These are phyloP conservation scores for Brenthis ino DNA, from an alignment of 2,888 invertebrate genomes.

Conservation along the genomic window DNA sequence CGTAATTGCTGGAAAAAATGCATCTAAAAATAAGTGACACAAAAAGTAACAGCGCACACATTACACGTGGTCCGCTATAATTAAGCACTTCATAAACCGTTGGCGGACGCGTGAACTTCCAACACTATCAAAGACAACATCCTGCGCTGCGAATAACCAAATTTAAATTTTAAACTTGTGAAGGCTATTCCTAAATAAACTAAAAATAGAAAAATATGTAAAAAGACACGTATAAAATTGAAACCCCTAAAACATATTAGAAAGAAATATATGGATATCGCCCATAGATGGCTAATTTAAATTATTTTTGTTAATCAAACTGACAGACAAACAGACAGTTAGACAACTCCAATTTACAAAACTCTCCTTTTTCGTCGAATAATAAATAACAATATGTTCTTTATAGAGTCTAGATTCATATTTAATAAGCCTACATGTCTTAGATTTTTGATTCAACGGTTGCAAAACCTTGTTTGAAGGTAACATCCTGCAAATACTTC, in stretches of 20 bases:
- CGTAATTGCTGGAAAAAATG: neutral
- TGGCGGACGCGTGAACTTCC: slow-evolving; percentile 58
- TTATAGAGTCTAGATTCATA: no score
- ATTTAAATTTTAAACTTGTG: neutral
- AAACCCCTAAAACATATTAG: no score
- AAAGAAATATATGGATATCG: no score
- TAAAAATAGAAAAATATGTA: neutral
- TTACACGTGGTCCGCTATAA: slow-evolving; percentile 33
- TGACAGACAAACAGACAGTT: no score
- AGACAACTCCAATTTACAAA: no score
- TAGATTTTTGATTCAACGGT: slow-evolving; percentile 23
- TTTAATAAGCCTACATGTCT: neutral
- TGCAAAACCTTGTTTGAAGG: slow-evolving; percentile 64
- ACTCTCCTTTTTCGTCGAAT: no score
- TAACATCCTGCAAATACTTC: slow-evolving; percentile 62
- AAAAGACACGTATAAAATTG: no score
- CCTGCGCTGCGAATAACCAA: slow-evolving; percentile 49
- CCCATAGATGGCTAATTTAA: no score
- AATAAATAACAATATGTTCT: no score
- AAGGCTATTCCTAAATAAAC: neutral
- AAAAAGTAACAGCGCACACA: slow-evolving; percentile 10
- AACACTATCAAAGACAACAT: slow-evolving; percentile 60
- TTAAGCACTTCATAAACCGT: slow-evolving; percentile 25
- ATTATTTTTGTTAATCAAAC: no score
- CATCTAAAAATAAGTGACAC: slow-evolving; percentile 20